Base-by-base conservation (phyloP, 1,140 invertebrate genomes). In the Ceratitis capitata region DNA sequence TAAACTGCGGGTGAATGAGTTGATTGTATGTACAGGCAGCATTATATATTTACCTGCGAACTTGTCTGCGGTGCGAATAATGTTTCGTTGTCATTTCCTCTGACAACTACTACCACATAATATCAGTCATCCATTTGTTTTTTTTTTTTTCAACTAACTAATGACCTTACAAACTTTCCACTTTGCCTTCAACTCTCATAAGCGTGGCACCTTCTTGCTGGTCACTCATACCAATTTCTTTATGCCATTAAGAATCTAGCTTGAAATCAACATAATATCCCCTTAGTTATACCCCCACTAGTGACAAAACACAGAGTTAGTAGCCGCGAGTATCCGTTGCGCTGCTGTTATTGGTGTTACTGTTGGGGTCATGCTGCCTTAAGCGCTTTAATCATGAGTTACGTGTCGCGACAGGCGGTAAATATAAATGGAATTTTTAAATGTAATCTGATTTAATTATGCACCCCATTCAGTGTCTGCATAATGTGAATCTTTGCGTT, bases 391-490 rank as follows among this genome's bases (percentile, higher is more conserved):
- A 90, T 90, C 89, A 90, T 90, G 89, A 90, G 90, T 90, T 90
- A 90, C 89, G 89, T 90, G 88, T 86, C 83, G 56, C 49, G 78
- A 85, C 69, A 85, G 61, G 86, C 89, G 89, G 88, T 90, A 90
- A 90, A 90, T 90, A 90, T 90, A 90, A 90, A 90, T 90, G 89
- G 89, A 90, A 90, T 90, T 90, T 90, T 90, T 89, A 90, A 90
- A 89, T 89, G 89, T 88, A 89, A 90, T 90, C 89, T 89, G 89
- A 90, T 90, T 90, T 90, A 90, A 90, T 90, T 90, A 90, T 90
- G n/a, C 69, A 45, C 39, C 19, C 69, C 35, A 26, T 14, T 78
- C 39, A 19, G 2, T 19, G 35, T 35, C 61, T 69, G 51, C 12
- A 64, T 16, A 45, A 47, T 23, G 19, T 45, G 35, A 12, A 26